Base-by-base conservation (phyloP, 2,797 vertebrate genomes). In the Manis pentadactyla region DNA sequence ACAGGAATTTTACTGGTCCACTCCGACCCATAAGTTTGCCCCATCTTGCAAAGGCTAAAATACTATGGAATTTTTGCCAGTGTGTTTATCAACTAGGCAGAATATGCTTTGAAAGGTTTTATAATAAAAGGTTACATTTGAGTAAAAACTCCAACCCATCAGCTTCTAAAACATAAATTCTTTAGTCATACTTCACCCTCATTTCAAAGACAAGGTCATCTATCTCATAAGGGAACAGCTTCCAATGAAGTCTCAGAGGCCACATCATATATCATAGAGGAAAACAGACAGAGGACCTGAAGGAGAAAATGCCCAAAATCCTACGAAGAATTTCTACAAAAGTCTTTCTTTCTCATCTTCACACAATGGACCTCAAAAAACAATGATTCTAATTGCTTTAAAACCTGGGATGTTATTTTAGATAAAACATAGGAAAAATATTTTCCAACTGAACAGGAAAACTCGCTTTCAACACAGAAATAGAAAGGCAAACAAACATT, bases 401-500 rank as follows among this genome's bases (percentile, higher is more conserved):
- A 82, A 57, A 53, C 85, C 34, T 13, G 61, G 71, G 17, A 88
- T 57, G 12, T 73, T 78, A 29, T 29, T 68, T 83, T 55, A 78
- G 82, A 61, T 51, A 59, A 86, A 55, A 59, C 13, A 64, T 0
- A 74, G 57, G 68, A 21, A n/a, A 81, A 94, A 69, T 19, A 37
- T 64, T 63, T 94, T 87, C 53, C 42, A 55, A 42, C 0, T 87
- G 68, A 95, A 95, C 23, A 55, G 21, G 17, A 89, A 89, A 59
- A 49, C 61, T 95, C 59, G 68, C n/a, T 61, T 73, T 90, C 34
- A 66, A 4, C 66, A 46, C 74, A 75, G 90, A 85, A 88, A 78
- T 0, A 74, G 25, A 57, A 95, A 93, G 66, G 89, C 53, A 96
- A 95, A 74, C 15, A 61, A 14, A 89, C 81, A 94, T 93, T 69